phyloP scores from a whole-genome alignment of 2,113 vertebrate species.

The Coregonus clupeaformis region DNA sequence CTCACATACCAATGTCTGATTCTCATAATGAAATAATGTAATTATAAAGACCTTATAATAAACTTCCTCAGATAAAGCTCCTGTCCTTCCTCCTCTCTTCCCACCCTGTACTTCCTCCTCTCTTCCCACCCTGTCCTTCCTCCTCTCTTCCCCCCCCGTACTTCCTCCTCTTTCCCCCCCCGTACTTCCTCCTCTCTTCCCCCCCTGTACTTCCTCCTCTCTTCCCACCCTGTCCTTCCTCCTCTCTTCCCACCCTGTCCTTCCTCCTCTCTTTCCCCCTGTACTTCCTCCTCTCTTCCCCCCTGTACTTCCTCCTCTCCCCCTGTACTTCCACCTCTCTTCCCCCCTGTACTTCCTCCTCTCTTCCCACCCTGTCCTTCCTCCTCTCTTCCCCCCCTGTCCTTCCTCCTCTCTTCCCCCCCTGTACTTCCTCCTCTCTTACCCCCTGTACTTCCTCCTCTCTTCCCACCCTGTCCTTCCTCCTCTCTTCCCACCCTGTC shows the following conservation, averaged over 20 bases:
- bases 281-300: conserved; percentile 1
- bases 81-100: conserved; percentile 1
- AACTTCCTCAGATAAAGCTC: too few relatives aligned
- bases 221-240: conserved; percentile 5
- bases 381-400: too few relatives aligned
- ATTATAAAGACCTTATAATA: too few relatives aligned
- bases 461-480: too few relatives aligned
- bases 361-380: too few relatives aligned
- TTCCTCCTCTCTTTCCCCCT: conserved; percentile 56
- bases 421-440: too few relatives aligned
- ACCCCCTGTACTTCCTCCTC: too few relatives aligned
- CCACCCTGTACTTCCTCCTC: conserved; percentile 48
- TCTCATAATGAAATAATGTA: too few relatives aligned
- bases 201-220: conserved; percentile 47
- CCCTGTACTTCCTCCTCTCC: conserved; percentile 50
- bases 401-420: too few relatives aligned
- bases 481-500: too few relatives aligned
- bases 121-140: neutral
- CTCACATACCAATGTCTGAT: too few relatives aligned
- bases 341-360: neutral
- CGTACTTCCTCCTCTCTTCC: conserved; percentile 16
- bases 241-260: conserved; percentile 32
- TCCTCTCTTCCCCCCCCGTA: conserved; percentile 28
- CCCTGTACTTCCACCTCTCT: neutral
- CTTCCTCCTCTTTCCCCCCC: conserved; percentile 55